phyloP scores from a whole-genome alignment of 2,113 vertebrate genomes.

The Crotophaga sulcirostris region DNA sequence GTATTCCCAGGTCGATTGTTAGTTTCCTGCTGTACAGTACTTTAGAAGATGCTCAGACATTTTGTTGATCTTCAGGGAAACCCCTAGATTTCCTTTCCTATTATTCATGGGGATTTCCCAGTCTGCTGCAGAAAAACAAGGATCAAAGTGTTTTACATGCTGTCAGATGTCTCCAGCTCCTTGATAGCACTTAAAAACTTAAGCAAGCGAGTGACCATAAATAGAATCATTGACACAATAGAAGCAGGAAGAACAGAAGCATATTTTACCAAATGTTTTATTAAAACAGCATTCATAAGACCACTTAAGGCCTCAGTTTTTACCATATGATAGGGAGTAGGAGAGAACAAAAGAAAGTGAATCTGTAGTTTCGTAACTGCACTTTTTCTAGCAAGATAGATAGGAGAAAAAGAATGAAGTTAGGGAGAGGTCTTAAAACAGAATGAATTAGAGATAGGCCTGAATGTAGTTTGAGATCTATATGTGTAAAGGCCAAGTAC shows the following conservation, averaged over 20 bases:
- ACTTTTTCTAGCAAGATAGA: neutral
- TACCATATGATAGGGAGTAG: neutral
- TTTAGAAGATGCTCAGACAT: neutral
- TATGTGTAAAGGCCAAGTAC: neutral
- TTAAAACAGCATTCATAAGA: neutral
- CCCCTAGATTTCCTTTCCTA: conserved; percentile 58
- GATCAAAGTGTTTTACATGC: conserved; percentile 10
- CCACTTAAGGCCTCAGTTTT: neutral
- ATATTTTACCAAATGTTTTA: neutral
- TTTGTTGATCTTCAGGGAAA: conserved; percentile 45
- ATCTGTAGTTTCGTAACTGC: neutral
- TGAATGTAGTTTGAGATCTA: neutral
- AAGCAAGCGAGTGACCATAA: neutral
- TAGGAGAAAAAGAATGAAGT: neutral
- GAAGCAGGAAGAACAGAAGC: neutral
- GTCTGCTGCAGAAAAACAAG: conserved; percentile 28
- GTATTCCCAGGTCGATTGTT: neutral
- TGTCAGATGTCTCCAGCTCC: neutral
- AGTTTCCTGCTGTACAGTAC: neutral
- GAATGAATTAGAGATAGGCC: neutral
- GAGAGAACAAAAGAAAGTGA: neutral
- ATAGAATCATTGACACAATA: neutral
- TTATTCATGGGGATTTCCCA: conserved; percentile 65
- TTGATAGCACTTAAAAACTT: conserved; percentile 19
- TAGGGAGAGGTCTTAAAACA: neutral